Percentiles rank a stretch among this genome's conserved stretches.
Conservation (phyloP, 1,140 invertebrate genomes). For the Bradysia coprophila region DNA sequence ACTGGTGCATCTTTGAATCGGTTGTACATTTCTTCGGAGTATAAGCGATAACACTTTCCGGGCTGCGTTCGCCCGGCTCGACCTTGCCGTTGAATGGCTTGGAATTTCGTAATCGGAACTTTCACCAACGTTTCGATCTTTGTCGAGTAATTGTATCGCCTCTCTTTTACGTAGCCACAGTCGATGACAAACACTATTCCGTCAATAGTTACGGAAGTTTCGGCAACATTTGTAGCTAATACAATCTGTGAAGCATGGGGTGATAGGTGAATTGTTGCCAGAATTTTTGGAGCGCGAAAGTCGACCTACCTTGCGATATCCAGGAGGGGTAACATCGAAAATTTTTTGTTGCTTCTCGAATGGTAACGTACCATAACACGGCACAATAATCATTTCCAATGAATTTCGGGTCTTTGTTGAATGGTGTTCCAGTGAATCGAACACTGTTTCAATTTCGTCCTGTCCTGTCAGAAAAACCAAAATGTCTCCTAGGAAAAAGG, state of each 20-base stretch:
- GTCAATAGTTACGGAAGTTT: constrained; percentile 90
- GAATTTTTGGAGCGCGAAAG: constrained; percentile 92
- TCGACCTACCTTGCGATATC: constrained; percentile 73
- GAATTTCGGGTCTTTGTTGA: too few relatives aligned
- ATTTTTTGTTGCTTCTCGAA: constrained; percentile 61
- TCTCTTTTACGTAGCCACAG: constrained; percentile 77
- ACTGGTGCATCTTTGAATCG: constrained; percentile 47
- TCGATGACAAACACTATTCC: constrained; percentile 92
- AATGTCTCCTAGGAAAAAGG: constrained; percentile 69
- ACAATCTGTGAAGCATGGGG: too few relatives aligned
- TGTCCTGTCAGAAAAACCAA: constrained; percentile 96
- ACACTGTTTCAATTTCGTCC: constrained; percentile 97
- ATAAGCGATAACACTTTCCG: constrained; percentile 71
- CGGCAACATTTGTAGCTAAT: constrained; percentile 94
- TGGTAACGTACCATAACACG: constrained; percentile 74
- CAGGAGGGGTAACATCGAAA: constrained; percentile 43
- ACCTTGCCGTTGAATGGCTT: constrained; percentile 80
- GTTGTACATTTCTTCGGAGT: constrained; percentile 51
- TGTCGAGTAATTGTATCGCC: constrained; percentile 59
- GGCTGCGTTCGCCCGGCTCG: constrained; percentile 71
- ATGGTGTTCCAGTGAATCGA: too few relatives aligned
- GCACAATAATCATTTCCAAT: too few relatives aligned
- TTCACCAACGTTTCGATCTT: constrained; percentile 74
- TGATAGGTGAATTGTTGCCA: constrained; percentile 90
- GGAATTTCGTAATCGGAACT: constrained; percentile 71